Evolutionary conservation across 2,888 invertebrate species (phyloP).

Genomic region (Drosophila flavopinicola): DNA sequence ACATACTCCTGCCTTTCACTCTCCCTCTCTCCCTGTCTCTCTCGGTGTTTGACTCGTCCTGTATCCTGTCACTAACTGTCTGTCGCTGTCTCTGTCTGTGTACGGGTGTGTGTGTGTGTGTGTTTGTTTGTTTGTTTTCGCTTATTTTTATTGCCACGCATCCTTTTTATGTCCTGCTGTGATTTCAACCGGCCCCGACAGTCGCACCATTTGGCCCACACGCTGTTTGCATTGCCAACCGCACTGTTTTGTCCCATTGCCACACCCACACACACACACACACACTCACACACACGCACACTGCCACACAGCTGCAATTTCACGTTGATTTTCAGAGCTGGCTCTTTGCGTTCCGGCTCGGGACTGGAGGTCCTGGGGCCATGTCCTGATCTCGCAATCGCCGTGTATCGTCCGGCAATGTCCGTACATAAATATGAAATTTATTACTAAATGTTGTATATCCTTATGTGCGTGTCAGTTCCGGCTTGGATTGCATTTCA

Average conservation of each 20-base stretch:
- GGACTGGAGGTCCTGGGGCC: neutral
- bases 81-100: slow-evolving; percentile 16
- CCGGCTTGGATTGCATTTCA: slow-evolving; percentile 68
- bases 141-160: slow-evolving; percentile 71
- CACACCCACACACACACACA: slow-evolving; percentile 18
- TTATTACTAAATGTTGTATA: slow-evolving; percentile 79
- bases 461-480: slow-evolving; percentile 79
- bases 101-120: slow-evolving; percentile 11
- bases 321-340: slow-evolving; percentile 49
- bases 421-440: slow-evolving; percentile 78
- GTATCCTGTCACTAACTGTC: slow-evolving; percentile 37
- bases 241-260: slow-evolving; percentile 50
- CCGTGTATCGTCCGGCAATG: slow-evolving; percentile 38
- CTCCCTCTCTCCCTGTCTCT: neutral
- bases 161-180: slow-evolving; percentile 70
- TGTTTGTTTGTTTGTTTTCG: slow-evolving; percentile 57
- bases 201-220: slow-evolving; percentile 34
- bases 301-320: slow-evolving; percentile 25
- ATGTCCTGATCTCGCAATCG: slow-evolving; percentile 9
- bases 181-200: slow-evolving; percentile 51
- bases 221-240: slow-evolving; percentile 57
- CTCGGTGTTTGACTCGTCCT: neutral
- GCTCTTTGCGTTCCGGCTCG: neutral
- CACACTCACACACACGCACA: slow-evolving; percentile 11
- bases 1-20: neutral